Evolutionary conservation across 2,888 invertebrate species (phyloP), one percentile per base, ranked within the genome.

Genomic region (Drosophila eohydei): DNA sequence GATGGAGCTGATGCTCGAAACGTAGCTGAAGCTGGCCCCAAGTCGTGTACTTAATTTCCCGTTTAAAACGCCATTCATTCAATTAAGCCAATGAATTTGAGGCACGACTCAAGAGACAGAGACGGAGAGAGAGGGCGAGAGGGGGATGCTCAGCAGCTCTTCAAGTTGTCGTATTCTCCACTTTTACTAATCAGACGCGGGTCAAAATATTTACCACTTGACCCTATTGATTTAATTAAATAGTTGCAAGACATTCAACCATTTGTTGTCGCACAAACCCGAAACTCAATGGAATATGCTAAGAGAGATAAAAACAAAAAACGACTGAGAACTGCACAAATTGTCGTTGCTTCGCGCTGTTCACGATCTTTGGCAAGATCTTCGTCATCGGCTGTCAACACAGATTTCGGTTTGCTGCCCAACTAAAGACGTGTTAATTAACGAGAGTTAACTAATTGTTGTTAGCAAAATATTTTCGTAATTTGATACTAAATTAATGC

Each of bases 161-260:
- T 76, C 62, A 73, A 64, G 64, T 77, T 73, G 77, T 72, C 66
- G 73, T 69, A 12, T 4, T 64, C 71, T 88, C 63, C 78, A 80
- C 73, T 83, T 75, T 80, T 78, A 88, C 90, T 92, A 92, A 92
- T 92, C 91, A 92, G 92, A 91, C 91, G 91, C 92, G 91, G 93
- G 93, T 93, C 93, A 93, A 92, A 93, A 93, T 93, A 93, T 93
- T 93, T 93, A 93, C 92, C 92, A 93, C 92, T 93, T 93, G 93
- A 93, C 93, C 93, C 93, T 87, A 91, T 91, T 93, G 93, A 93
- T 92, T 93, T 92, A 93, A 93, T 93, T 92, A 92, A 91, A 91
- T 90, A 91, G 92, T 92, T 92, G 86, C 91, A 90, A 91, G 91
- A 91, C 91, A 91, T 91, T 86, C 86, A 83, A 71, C 84, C 75